Percentiles rank a stretch among this genome's conserved stretches.
phyloP scores from a whole-genome alignment of 1,140 invertebrate species.

The Dendrolimus kikuchii region DNA sequence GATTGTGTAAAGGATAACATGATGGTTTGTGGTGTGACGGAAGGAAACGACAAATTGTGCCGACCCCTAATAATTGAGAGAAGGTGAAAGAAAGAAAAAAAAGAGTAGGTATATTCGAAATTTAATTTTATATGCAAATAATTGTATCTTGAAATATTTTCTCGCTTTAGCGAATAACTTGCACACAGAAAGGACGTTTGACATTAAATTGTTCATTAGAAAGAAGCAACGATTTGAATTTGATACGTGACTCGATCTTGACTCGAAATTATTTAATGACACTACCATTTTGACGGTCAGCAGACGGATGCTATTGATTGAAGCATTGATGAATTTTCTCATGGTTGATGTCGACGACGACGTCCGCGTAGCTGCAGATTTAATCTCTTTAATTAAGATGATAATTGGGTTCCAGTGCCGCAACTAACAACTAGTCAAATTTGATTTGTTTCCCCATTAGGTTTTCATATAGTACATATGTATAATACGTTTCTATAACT shows the following conservation, averaged over 20 bases:
- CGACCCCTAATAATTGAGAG: too few species aligned
- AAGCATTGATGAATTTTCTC: not conserved
- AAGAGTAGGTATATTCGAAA: not conserved
- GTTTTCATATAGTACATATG: too few species aligned
- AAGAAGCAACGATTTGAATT: slow-evolving; percentile 51
- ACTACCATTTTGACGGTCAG: slow-evolving; percentile 15
- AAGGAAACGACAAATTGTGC: too few species aligned
- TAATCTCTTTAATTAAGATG: too few species aligned
- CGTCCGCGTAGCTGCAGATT: too few species aligned
- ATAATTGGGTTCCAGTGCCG: too few species aligned
- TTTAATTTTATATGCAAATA: not conserved
- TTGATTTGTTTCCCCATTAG: too few species aligned
- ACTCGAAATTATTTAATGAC: slow-evolving; percentile 40
- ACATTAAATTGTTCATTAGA: slow-evolving; percentile 65
- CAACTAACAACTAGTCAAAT: too few species aligned
- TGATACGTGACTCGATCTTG: slow-evolving; percentile 61
- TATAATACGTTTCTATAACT: too few species aligned
- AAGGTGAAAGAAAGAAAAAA: not conserved
- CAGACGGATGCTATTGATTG: not conserved
- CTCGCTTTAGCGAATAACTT: slow-evolving; percentile 27
- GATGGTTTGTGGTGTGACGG: too few species aligned
- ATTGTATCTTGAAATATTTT: slow-evolving; percentile 2
- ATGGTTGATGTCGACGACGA: not conserved
- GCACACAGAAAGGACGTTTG: slow-evolving; percentile 27
- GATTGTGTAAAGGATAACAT: too few species aligned